Conservation (phyloP, 2,113 vertebrate genomes). For the Gila orcuttii region DNA sequence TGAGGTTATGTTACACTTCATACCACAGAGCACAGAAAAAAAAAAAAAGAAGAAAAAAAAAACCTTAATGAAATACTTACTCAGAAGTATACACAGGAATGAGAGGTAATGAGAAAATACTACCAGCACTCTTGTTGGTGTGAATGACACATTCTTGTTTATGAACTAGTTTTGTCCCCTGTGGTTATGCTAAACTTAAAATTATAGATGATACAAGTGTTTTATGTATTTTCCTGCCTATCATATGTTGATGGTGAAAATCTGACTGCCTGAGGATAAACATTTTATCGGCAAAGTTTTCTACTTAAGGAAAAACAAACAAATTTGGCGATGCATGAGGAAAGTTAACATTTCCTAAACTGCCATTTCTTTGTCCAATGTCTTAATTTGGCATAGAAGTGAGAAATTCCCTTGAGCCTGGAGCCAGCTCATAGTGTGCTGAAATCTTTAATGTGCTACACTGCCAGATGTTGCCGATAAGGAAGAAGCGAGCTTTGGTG, state of each 20-base stretch:
- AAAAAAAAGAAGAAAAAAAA: not conserved
- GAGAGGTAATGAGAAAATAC: not conserved
- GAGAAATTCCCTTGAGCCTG: constrained; percentile 56
- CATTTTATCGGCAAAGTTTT: not conserved
- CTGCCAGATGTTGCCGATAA: constrained; percentile 70
- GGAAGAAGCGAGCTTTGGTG: constrained; percentile 61
- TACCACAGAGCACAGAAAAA: not conserved
- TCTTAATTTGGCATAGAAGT: constrained; percentile 25
- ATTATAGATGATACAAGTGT: constrained; percentile 34
- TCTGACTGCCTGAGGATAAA: constrained; percentile 1
- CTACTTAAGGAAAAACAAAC: constrained; percentile 26
- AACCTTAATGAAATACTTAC: not conserved
- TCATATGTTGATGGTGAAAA: constrained; percentile 12
- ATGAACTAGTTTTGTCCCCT: not conserved
- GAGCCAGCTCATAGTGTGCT: constrained; percentile 46
- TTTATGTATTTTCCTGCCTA: not conserved
- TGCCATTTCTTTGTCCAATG: constrained; percentile 24
- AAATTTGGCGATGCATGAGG: not conserved
- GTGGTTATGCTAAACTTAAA: constrained; percentile 25
- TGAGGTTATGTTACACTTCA: constrained; percentile 7
- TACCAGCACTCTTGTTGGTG: not conserved
- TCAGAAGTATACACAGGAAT: not conserved
- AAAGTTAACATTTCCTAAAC: constrained; percentile 24
- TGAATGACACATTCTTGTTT: constrained; percentile 15
- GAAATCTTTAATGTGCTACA: constrained; percentile 45